Base-by-base conservation (phyloP, 92 coral and sea anemone genomes). In the Phenganax marumi region DNA sequence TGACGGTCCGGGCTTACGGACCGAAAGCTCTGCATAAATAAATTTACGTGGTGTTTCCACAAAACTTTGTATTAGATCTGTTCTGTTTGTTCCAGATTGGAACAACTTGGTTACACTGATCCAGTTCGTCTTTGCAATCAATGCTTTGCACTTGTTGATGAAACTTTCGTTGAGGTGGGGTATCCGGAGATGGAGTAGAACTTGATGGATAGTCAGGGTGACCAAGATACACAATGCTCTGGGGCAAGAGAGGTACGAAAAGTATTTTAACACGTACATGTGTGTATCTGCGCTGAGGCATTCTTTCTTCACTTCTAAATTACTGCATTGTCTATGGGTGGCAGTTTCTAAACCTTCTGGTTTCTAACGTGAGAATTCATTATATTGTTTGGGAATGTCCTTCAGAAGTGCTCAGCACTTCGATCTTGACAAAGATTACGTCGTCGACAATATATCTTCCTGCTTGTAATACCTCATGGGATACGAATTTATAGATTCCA, bases 71-170 rank as follows among this genome's bases (percentile, higher is more conserved):
- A n/a, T n/a, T n/a, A n/a, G n/a, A n/a, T n/a, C n/a, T n/a, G n/a
- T n/a, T n/a, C n/a, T n/a, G n/a, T n/a, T n/a, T 33, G 43, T 33
- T 33, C 43, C 43, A 33, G 43, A 33, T 33, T 33, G 43, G 43
- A 33, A 33, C 43, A 33, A 1, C 43, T 33, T 33, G 43, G 43
- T 33, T 33, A 33, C 43, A 1, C 5, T 18, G 89, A 92, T 80
- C 91, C 89, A 11, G 97, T 92, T 22, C 87, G 97, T 17, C 91
- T 92, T 47, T 92, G 97, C 78, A 92, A 92, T 64, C 96, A 93
- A 0, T 92, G 97, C 68, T 92, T 76, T 57, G 97, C 97, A 12
- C 84, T 92, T 57, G 85, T 92, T 11, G 97, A 92, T 33, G 97
- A 92, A 10, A 91, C 43, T 33, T 78, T 78, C 50, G 83, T 61